Base-by-base conservation (phyloP, 2,888 invertebrate genomes). In the Malacosoma neustria region DNA sequence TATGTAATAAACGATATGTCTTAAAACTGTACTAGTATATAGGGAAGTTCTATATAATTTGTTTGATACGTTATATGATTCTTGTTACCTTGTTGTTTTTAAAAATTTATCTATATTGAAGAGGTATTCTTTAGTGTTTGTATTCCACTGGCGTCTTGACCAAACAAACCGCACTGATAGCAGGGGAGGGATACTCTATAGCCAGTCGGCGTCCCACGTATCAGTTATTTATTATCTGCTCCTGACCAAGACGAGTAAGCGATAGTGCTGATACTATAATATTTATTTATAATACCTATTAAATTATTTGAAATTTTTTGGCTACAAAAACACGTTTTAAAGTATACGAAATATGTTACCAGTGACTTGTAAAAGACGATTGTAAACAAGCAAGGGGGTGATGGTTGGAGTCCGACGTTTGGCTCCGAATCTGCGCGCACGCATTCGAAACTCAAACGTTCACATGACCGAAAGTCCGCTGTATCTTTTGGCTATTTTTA, bases 291-390 rank as follows among this genome's bases (percentile, higher is more conserved):
- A 40, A 44, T n/a, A n/a, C n/a, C 36, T 44, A 49, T 60, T 57
- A 60, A 53, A 51, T 56, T 46, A 52, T 45, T 49, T 44, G 45
- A 40, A 50, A 41, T 49, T 31, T 30, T 30, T 14, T 22, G 34
- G 39, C 37, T 36, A 44, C 41, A 51, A 52, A 51, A 43, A 46
- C 36, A 52, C 49, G 22, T 7, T 22, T 22, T 48, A 49, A 57
- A 80, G 76, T 82, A 81, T 76, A 75, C 72, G 57, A 51, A 60
- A 48, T 45, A 51, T 59, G 69, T 75, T 80, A 79, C 80, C 79
- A 59, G 47, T 42, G 46, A 54, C 49, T 50, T 60, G 60, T 58
- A 61, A 51, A 52, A 55, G 49, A 63, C 60, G 51, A 58, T 51
- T 55, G 54, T 51, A 61, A 60, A 54, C 58, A 57, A 57, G 65